These are phyloP conservation scores for Piaya cayana DNA, from an alignment of 2,113 vertebrate genomes.

Conservation along the genomic window DNA sequence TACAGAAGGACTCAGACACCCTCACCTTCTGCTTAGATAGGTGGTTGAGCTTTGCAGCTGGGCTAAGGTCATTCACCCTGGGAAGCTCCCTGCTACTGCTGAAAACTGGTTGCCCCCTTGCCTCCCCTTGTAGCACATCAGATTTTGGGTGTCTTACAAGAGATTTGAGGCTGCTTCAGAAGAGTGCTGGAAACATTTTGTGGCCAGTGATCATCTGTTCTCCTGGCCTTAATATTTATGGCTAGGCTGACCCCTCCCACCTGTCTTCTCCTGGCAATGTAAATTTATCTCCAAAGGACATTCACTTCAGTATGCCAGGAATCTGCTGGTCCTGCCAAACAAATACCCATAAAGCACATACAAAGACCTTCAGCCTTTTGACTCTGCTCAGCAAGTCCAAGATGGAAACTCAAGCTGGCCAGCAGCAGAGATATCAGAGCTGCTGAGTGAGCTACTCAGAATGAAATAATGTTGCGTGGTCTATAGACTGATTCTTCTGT, in stretches of 20 bases:
- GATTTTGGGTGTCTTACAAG: not conserved
- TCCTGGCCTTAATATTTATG: not conserved
- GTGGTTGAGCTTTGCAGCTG: not conserved
- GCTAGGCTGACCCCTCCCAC: not conserved
- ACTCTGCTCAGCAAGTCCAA: not conserved
- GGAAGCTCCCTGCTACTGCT: not conserved
- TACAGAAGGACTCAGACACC: not conserved
- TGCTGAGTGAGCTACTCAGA: not conserved
- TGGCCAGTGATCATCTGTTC: not conserved
- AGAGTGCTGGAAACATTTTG: not conserved
- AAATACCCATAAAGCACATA: rapidly evolving
- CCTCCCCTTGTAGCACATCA: not conserved
- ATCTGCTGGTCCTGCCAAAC: not conserved
- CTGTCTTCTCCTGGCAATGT: not conserved
- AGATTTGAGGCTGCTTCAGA: not conserved
- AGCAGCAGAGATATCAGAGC: not conserved
- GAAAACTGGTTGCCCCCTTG: not conserved
- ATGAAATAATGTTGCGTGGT: not conserved
- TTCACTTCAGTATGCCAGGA: not conserved
- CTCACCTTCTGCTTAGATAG: not conserved
- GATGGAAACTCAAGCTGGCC: not conserved
- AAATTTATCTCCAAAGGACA: not conserved
- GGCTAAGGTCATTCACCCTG: not conserved
- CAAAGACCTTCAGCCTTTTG: not conserved
- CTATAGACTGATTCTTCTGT: not conserved